Base-by-base conservation (phyloP, 2,888 invertebrate species). In the Microdon myrmicae region DNA sequence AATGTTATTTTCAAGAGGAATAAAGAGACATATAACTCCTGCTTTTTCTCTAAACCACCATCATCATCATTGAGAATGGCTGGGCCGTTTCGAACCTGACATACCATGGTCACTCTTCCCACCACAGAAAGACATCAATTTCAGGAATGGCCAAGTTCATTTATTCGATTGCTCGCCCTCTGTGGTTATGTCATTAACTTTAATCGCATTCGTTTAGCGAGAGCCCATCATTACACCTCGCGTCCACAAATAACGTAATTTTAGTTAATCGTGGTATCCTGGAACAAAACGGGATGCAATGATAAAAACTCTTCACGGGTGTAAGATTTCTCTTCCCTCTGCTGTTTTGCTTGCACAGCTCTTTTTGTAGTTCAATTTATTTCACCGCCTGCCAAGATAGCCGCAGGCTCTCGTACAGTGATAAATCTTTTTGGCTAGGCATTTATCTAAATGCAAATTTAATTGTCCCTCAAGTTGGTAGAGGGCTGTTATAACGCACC, bases 391-490 rank as follows among this genome's bases (percentile, higher is more conserved):
- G 64, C 64, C 51, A 43, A 58, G 45, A 53, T 47, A 53, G 47
- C 64, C 64, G 51, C 43, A 53, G 64, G 64, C 58, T 32, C 47
- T 53, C 58, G 43, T 51, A 43, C 64, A 64, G 64, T 64, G 64
- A 64, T 64, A 64, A 64, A 64, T 64, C 64, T 64, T 58, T 64
- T 64, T 64, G 41, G 58, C 64, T 64, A 64, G 58, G 64, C 64
- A 72, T 71, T 73, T 74, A 72, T 75, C 78, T 78, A 77, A 77
- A 77, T 77, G 77, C 77, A 77, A 77, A 77, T 77, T 79, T 77
- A 77, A 77, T 77, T 77, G 77, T 78, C 71, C 71, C 70, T 64
- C 41, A 31, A 34, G 26, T 22, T 14, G 22, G 1, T 31, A 48
- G 9, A 28, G 34, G 22, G 12, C 25, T 23, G 20, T 5, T 23